Conservation (phyloP, 2,888 invertebrate genomes). For the Ectobius pallidus region DNA sequence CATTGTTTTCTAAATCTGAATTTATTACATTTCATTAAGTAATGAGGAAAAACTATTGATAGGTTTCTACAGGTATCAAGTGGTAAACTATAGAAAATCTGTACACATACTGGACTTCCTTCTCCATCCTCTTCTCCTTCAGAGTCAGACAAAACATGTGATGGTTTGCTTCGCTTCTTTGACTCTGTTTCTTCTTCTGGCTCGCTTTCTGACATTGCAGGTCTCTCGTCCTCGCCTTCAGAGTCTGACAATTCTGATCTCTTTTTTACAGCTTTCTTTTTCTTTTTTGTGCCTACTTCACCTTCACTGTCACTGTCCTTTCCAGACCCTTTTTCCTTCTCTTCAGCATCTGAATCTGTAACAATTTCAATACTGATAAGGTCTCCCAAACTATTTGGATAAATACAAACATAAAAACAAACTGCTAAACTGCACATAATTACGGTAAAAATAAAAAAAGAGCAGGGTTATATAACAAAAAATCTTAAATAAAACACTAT, state of each 20-base stretch:
- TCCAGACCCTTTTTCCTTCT: slow-evolving; percentile 49
- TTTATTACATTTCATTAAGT: too few species aligned
- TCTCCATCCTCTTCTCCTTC: slow-evolving; percentile 59
- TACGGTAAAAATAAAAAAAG: neutral
- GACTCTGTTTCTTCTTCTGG: slow-evolving; percentile 50
- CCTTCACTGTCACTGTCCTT: slow-evolving; percentile 47
- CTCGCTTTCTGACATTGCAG: slow-evolving; percentile 47
- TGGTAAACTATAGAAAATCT: neutral
- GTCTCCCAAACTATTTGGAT: neutral
- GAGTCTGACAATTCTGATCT: slow-evolving; percentile 62
- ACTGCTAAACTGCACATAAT: neutral
- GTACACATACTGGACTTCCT: slow-evolving; percentile 44
- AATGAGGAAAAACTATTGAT: too few species aligned
- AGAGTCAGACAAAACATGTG: slow-evolving; percentile 62
- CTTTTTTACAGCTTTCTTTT: slow-evolving; percentile 50
- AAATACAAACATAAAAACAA: neutral
- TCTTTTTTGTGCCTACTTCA: neutral
- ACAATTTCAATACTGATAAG: too few species aligned
- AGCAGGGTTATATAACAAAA: too few species aligned
- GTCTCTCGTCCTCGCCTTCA: slow-evolving; percentile 54
- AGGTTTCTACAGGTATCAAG: neutral
- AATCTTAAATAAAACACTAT: too few species aligned
- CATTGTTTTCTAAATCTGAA: too few species aligned
- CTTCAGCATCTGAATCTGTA: slow-evolving; percentile 45
- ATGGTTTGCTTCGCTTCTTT: slow-evolving; percentile 52